phyloP scores from a whole-genome alignment of 2,113 vertebrate species.

The Dicerorhinus sumatrensis region DNA sequence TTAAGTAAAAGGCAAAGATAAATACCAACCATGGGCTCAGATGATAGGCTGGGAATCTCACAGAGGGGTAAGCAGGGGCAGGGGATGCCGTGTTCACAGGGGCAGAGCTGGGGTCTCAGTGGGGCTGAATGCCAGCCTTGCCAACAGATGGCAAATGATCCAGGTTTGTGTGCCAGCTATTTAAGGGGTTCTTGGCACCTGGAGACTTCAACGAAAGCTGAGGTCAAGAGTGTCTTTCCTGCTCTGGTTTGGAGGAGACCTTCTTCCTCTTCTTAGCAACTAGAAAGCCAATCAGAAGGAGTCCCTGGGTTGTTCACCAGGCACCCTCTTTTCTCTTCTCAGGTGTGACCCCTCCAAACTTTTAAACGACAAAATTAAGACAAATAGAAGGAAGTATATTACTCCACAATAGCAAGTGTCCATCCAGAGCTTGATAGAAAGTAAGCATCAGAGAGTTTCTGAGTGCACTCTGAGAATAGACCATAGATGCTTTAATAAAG shows the following conservation, averaged over 20 bases:
- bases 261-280: not conserved
- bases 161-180: not conserved
- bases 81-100: not conserved
- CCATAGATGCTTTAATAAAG: not conserved
- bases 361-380: not conserved
- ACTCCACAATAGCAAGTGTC: not conserved
- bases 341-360: not conserved
- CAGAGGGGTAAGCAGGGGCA: not conserved
- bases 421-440: not conserved
- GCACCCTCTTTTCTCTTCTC: not conserved
- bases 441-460: not conserved
- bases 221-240: rapidly evolving
- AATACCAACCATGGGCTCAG: rapidly evolving
- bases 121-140: not conserved
- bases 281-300: not conserved
- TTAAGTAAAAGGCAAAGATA: not conserved
- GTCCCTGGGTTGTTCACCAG: not conserved
- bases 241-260: not conserved
- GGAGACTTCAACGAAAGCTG: not conserved
- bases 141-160: no score
- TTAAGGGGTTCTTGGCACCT: not conserved
- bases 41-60: not conserved
- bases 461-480: not conserved
- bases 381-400: not conserved
- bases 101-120: rapidly evolving